Evolutionary conservation across 2,888 invertebrate genomes (phyloP), one percentile per base, ranked within the genome.

Genomic region (Leptarthrus brevirostris): DNA sequence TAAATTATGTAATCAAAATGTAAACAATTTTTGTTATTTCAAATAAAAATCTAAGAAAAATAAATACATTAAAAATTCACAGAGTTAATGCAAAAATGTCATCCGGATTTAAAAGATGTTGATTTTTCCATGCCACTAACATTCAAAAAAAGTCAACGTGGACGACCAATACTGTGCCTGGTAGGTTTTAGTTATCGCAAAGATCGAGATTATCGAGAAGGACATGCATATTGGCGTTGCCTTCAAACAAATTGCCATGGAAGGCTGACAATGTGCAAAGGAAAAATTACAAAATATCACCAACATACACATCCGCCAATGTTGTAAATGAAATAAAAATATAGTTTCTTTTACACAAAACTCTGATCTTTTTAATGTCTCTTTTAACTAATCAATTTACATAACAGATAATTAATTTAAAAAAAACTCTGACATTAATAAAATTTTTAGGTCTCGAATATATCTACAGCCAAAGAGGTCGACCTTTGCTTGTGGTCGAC

Each of bases 391-490:
- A n/a, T n/a, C n/a, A n/a, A n/a, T n/a, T n/a, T n/a, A n/a, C n/a
- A n/a, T n/a, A n/a, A n/a, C n/a, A n/a, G n/a, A n/a, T n/a, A n/a
- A n/a, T 14, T 53, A 22, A n/a, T 20, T 53, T 53, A 1, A 22
- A 18, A 22, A 10, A 44, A 2, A 12, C 44, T 22, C 44, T 72
- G 16, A 40, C 18, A 49, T 49, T 24, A 26, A 47, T 3, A 20
- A 44, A 66, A 44, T 49, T 66, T 79, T 74, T 78, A 80, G 80
- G 77, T 61, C 76, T 81, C 74, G 80, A 81, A 76, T 80, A 79
- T 74, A 81, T 82, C 72, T 80, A 79, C 71, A 82, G 81, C 74
- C 81, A 81, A 76, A 79, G 82, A 3, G 82, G 81, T 12, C 79
- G 78, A 22, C 82, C 82, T 12, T 76, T 82, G 24, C 78, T 82